phyloP scores from a whole-genome alignment of 2,797 vertebrate species.

The Peromyscus melanophrys region DNA sequence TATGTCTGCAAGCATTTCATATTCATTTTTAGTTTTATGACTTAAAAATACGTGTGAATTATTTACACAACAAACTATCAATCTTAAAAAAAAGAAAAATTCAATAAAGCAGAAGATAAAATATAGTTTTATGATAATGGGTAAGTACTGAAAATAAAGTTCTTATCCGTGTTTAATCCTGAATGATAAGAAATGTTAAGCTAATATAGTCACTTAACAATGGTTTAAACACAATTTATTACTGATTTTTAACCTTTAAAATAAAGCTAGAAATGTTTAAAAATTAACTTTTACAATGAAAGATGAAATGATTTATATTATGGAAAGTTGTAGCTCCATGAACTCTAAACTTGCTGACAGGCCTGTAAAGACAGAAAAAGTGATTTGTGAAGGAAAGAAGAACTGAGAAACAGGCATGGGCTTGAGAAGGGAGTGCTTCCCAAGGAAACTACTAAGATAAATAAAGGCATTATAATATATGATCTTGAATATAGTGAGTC shows the following conservation, averaged over 20 bases:
- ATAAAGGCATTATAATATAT: not conserved
- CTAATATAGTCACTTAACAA: not conserved
- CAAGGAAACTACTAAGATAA: not conserved
- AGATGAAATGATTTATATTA: not conserved
- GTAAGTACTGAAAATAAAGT: not conserved
- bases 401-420: not conserved
- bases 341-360: slow-evolving; percentile 2
- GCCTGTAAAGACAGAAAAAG: not conserved
- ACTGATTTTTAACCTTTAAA: not conserved
- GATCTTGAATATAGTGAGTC: not conserved
- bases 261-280: not conserved
- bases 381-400: slow-evolving; percentile 17
- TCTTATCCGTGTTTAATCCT: not conserved
- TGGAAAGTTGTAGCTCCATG: not conserved
- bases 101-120: not conserved
- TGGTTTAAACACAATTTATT: not conserved
- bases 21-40: slow-evolving; percentile 7
- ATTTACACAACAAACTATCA: not conserved
- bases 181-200: not conserved
- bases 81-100: not conserved
- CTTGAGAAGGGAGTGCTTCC: not conserved
- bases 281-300: not conserved
- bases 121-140: not conserved
- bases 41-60: slow-evolving; percentile 3
- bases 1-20: not conserved